Evolutionary conservation across 2,113 vertebrate species (phyloP).

Genomic region (Ciconia boyciana): DNA sequence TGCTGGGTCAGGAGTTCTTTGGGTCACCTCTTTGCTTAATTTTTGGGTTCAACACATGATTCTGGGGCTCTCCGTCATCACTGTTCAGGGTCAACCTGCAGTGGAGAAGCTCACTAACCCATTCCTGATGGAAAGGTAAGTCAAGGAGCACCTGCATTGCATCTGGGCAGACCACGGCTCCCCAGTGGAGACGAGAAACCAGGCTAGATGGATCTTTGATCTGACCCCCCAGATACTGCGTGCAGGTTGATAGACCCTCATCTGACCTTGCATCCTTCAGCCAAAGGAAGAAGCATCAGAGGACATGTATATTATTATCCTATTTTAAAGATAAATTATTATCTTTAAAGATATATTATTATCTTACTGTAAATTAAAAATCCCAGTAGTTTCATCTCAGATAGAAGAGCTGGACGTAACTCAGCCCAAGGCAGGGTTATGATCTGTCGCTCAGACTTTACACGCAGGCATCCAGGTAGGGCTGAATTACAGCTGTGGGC

Average conservation of each 20-base stretch:
- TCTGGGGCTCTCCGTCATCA: neutral
- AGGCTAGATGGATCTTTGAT: neutral
- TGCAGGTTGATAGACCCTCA: neutral
- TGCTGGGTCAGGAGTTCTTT: neutral
- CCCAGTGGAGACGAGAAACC: accelerated
- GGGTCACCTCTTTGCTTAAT: neutral
- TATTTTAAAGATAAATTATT: neutral
- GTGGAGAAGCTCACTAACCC: neutral
- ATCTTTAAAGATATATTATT: neutral
- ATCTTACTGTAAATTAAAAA: neutral
- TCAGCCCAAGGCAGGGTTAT: neutral
- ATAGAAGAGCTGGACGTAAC: neutral
- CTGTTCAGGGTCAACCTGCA: accelerated
- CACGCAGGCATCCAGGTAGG: too few species aligned
- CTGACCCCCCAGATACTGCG: accelerated
- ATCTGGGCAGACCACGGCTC: accelerated
- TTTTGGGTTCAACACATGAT: neutral
- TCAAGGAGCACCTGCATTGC: accelerated
- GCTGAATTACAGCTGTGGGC: neutral
- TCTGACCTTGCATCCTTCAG: neutral
- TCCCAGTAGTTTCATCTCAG: neutral
- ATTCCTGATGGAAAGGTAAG: neutral
- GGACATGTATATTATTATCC: neutral
- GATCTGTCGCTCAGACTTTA: neutral
- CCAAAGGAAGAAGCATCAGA: neutral